Evolutionary conservation across 1,140 invertebrate species (phyloP).

Genomic region (Sesamia nonagrioides): DNA sequence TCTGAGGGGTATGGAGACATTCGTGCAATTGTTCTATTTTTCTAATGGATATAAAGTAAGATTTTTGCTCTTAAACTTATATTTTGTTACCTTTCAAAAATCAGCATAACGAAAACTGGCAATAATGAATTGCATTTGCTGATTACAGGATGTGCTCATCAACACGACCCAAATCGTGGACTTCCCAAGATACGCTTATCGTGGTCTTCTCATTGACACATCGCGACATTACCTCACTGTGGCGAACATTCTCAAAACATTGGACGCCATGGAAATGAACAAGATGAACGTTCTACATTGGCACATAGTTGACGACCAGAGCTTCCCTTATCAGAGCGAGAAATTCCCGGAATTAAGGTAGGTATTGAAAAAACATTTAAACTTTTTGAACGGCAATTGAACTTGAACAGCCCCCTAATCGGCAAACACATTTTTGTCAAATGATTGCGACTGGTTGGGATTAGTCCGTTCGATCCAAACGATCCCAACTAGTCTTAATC

Average conservation of each 20-base stretch:
- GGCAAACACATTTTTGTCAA: too few relatives aligned
- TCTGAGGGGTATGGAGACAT: slow-evolving; percentile 93
- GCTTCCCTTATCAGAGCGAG: slow-evolving; percentile 95
- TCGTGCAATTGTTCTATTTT: slow-evolving; percentile 90
- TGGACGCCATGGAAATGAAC: slow-evolving; percentile 95
- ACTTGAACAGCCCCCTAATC: too few relatives aligned
- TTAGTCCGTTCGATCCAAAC: too few relatives aligned
- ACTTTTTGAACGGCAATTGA: too few relatives aligned
- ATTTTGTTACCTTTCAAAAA: not conserved
- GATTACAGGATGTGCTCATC: slow-evolving; percentile 68
- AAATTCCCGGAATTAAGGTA: slow-evolving; percentile 92
- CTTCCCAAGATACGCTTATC: slow-evolving; percentile 91
- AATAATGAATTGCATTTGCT: not conserved
- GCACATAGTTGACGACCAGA: slow-evolving; percentile 97
- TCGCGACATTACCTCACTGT: slow-evolving; percentile 93
- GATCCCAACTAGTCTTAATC: too few relatives aligned
- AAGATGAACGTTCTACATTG: slow-evolving; percentile 98
- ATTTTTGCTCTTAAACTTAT: too few relatives aligned
- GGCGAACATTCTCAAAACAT: slow-evolving; percentile 89
- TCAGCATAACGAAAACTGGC: too few relatives aligned
- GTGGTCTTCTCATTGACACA: slow-evolving; percentile 95
- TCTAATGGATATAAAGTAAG: slow-evolving; percentile 74
- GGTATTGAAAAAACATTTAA: too few relatives aligned
- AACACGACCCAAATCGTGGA: slow-evolving; percentile 86
- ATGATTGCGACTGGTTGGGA: too few relatives aligned